Evolutionary conservation across 30 jellyfish, hydroid and myxozoan species (phyloP).

Genomic region (Aurelia sp.): DNA sequence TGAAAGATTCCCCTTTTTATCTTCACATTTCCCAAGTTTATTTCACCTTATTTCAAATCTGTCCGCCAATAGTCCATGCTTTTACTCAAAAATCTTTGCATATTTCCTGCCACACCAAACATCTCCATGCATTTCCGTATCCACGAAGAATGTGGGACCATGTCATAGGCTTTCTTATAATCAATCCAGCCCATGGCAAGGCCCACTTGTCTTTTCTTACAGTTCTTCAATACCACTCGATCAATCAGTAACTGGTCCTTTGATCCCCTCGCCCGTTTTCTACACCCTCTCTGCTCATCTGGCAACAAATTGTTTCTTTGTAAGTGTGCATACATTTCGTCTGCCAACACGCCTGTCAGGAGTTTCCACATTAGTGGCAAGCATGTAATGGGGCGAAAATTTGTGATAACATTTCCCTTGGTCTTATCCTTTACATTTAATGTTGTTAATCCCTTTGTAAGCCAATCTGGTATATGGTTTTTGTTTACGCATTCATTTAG

Average conservation of each 20-base stretch:
- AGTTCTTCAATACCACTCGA: not conserved
- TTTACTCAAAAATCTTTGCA: not conserved
- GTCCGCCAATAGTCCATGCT: no score
- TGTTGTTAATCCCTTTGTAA: constrained; percentile 22
- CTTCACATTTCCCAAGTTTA: no score
- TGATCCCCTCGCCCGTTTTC: no score
- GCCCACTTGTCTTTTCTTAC: not conserved
- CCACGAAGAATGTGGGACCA: constrained; percentile 10
- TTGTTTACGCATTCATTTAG: constrained; percentile 10
- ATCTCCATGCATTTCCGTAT: constrained; percentile 9
- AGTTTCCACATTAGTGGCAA: no score
- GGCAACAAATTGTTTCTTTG: not conserved
- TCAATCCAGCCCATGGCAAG: not conserved
- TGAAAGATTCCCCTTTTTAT: no score
- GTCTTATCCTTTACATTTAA: constrained; percentile 7
- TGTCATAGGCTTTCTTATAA: constrained; percentile 13
- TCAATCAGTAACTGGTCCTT: no score
- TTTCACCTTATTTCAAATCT: no score
- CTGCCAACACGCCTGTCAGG: no score
- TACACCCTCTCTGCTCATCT: not conserved
- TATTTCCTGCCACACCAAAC: constrained; percentile 9
- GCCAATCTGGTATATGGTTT: constrained; percentile 11
- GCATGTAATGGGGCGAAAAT: not conserved
- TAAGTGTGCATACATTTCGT: not conserved
- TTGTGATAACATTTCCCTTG: constrained; percentile 18